Evolutionary conservation across 2,888 invertebrate species (phyloP).

Genomic region (Apamea epomidion): DNA sequence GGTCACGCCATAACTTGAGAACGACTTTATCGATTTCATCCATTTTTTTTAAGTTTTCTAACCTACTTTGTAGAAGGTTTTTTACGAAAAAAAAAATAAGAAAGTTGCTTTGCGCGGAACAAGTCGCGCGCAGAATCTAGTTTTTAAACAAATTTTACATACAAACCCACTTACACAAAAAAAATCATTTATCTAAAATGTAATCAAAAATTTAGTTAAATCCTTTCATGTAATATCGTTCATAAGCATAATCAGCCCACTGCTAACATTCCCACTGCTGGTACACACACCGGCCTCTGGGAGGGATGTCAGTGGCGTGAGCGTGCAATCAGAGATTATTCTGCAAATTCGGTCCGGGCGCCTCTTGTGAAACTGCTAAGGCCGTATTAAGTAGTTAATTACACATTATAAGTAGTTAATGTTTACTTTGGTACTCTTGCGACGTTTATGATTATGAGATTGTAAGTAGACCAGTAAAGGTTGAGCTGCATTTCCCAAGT

Average conservation of each 20-base stretch:
- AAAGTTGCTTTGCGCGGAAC: no score
- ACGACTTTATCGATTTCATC: no score
- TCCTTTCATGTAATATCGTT: background rate
- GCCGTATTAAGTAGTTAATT: background rate
- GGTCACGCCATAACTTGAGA: no score
- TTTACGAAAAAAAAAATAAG: no score
- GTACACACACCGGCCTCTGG: background rate
- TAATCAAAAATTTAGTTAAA: no score
- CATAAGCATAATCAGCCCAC: background rate
- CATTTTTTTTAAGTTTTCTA: no score
- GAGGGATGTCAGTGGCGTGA: background rate
- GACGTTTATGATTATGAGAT: background rate
- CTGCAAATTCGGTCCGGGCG: background rate
- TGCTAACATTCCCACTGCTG: background rate
- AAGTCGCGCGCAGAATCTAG: no score
- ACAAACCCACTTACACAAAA: no score
- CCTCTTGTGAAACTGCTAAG: background rate
- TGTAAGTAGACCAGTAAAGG: background rate
- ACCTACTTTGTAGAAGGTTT: no score
- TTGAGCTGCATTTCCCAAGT: background rate
- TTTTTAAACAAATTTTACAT: no score
- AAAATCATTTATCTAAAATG: no score
- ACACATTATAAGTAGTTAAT: background rate
- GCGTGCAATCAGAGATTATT: background rate
- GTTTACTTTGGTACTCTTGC: background rate